Evolutionary conservation across 2,888 invertebrate genomes (phyloP).

Genomic region (Agrochola lota): DNA sequence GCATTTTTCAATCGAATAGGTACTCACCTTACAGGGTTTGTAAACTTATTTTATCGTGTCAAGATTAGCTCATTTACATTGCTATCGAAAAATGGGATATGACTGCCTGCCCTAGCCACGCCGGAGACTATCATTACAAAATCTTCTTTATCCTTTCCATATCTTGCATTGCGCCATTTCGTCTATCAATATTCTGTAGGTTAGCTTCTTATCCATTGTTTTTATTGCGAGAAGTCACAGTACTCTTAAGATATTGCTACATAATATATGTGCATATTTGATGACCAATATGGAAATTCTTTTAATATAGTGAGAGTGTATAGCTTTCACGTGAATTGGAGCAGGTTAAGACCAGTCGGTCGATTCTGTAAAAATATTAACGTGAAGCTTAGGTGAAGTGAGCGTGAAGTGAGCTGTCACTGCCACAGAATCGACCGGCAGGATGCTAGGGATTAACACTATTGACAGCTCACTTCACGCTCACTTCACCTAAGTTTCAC

Average conservation of each 20-base stretch:
- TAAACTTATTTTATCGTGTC: background rate
- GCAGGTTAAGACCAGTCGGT: no score
- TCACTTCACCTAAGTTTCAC: no score
- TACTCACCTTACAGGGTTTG: background rate
- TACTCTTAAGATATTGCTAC: background rate
- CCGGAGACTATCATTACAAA: background rate
- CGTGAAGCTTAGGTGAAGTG: no score
- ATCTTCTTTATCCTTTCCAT: background rate
- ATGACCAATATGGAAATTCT: background rate
- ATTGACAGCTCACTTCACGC: no score
- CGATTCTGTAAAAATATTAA: no score
- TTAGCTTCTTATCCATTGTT: no score
- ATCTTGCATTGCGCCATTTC: background rate
- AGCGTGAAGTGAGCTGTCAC: no score
- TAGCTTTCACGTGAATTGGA: constrained; percentile 15
- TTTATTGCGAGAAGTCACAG: background rate
- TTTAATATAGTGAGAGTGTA: background rate
- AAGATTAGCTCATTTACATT: background rate
- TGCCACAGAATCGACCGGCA: no score
- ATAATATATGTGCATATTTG: background rate
- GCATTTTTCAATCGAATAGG: background rate
- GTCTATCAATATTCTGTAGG: background rate
- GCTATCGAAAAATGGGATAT: background rate
- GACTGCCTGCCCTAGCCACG: background rate
- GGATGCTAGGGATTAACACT: no score